A percentile compares a stretch with the other conserved stretches of the same genome.
phyloP scores from a whole-genome alignment of 2,888 invertebrate genomes.

The Coleophora flavipennella region DNA sequence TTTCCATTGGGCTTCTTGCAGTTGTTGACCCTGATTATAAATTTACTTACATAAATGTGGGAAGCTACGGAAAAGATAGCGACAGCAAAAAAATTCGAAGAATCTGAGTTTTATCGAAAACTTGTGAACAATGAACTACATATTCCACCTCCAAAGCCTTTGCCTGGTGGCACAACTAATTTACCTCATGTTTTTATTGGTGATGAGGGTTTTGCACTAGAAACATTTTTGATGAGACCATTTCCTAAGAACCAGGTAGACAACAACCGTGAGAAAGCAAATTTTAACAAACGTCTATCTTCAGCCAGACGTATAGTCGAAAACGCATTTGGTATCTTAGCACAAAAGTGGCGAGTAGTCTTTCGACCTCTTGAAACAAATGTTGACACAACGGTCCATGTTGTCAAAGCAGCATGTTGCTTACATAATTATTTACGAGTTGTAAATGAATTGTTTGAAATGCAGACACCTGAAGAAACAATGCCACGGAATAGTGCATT shows the following conservation, averaged over 20 bases:
- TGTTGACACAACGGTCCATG: conserved; percentile 8
- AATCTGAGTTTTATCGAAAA: conserved; percentile 6
- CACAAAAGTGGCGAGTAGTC: conserved; percentile 14
- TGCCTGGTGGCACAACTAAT: conserved; percentile 12
- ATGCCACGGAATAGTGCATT: no score
- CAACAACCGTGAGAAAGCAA: no score
- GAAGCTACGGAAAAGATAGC: conserved; percentile 8
- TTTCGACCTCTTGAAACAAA: conserved; percentile 11
- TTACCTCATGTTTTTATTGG: conserved; percentile 12
- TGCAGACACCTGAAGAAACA: no score
- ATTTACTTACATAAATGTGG: conserved; percentile 12
- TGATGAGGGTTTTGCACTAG: conserved; percentile 10
- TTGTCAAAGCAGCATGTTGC: conserved; percentile 12
- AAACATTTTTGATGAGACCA: conserved; percentile 6
- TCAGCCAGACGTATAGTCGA: conserved; percentile 12
- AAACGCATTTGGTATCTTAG: conserved; percentile 13
- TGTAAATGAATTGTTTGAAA: no score
- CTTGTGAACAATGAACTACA: conserved; percentile 11
- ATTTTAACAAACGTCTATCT: conserved; percentile 12
- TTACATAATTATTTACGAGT: conserved; percentile 9
- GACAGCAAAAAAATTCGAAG: conserved; percentile 6
- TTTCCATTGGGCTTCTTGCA: conserved; percentile 8
- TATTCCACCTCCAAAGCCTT: conserved; percentile 11
- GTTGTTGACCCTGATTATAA: conserved; percentile 11
- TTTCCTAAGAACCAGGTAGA: conserved; percentile 6